Base-by-base conservation (phyloP, 2,113 vertebrate species). In the Helogale parvula region DNA sequence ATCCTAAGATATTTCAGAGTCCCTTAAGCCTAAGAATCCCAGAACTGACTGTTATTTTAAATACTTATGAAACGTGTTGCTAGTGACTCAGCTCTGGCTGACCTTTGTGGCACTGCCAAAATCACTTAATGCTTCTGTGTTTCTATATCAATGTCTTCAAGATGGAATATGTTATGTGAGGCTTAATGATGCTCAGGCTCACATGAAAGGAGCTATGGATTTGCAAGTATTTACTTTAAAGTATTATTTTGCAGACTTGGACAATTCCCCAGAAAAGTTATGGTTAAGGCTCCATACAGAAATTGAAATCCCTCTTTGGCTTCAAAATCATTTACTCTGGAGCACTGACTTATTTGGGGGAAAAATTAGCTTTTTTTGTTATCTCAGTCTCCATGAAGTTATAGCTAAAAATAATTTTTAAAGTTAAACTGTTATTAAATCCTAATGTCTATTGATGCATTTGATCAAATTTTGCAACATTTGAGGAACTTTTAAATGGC, bases 191-290 rank as follows among this genome's bases (percentile, higher is more conserved):
- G 87, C 97, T 97, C 92, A 97, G 96, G 95, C n/a, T 92, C 92
- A 97, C 95, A 95, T 96, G 96, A 97, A 96, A 92, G 96, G 96
- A 92, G 95, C 95, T 96, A 90, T 94, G 96, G 96, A 96, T 96
- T 98, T 97, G 84, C 92, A 98, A 97, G 90, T 97, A 93, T 94
- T 98, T 98, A 97, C 94, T 96, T 90, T 97, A 76, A 96, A 97
- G 92, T 96, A 90, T 97, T 98, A 97, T 97, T 98, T 97, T 87
- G 66, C 50, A 96, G 94, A 96, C 87, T 92, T 97, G 96, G 93
- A 98, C 96, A 94, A 95, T 97, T 96, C 90, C 95, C 89, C 92
- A 92, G 83, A 96, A 80, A 97, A 93, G 63, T 96, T 96, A 96
- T 88, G 65, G 80, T 81, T 98, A 97, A 95, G 80, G 65, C 80